Base-by-base conservation (phyloP, 53 echinoderm and acorn worm genomes). In the Astropecten irregularis region DNA sequence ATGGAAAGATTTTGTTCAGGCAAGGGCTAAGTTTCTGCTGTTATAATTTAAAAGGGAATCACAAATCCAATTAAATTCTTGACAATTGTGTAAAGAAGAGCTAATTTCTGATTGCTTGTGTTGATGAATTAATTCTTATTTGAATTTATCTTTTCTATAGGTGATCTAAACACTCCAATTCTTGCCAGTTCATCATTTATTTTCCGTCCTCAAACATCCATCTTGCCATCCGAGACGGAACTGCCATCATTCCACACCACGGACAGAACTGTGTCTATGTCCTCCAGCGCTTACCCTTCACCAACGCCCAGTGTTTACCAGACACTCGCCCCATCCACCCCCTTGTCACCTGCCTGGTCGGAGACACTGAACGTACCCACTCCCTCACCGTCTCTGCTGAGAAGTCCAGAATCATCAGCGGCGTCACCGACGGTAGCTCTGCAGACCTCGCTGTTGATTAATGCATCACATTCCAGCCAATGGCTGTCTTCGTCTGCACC, bases 401-500 rank as follows among this genome's bases (percentile, higher is more conserved):
- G 4, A 22, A n/a, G 71, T 2, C 34, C 20, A n/a, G 21, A 11
- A 21, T 58, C 59, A 33, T 32, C 51, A 20, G 50, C 16, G n/a
- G 36, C 33, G 15, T 69, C 69, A 69, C 14, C 69, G 29, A 27
- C 22, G 26, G 22, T 23, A 29, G 49, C 29, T 49, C 27, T 68
- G 13, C 46, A 44, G 27, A 42, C 68, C 42, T 22, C 69, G 15
- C 69, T 14, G 16, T 7, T 18, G 48, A 69, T 69, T 18, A 69
- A 69, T 49, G 47, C 82, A 9, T 66, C 82, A 18, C 82, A 25
- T 11, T 58, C 59, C 13, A 31, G 30, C 64, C 64, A 64, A 3
- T 37, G 64, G 34, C 35, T 18, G 38, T 69, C 84, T 30, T 69
- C 70, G 27, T 69, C 69, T 13, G 69, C 47, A 42, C 84, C 69